phyloP scores from a whole-genome alignment of 2,113 vertebrate genomes.

The Carettochelys insculpta region DNA sequence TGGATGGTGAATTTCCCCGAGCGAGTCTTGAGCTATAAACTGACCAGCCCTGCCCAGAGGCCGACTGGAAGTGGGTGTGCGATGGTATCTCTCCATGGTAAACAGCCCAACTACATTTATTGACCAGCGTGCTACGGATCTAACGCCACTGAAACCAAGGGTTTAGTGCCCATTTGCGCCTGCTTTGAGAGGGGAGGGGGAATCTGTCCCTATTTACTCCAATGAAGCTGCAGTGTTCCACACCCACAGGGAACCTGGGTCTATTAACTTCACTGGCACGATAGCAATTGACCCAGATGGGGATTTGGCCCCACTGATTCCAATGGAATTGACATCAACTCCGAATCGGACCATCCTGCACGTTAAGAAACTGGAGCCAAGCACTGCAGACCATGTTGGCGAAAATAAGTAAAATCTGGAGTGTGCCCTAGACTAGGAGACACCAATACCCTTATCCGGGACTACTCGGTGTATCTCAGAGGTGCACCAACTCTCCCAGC shows the following conservation, averaged over 20 bases:
- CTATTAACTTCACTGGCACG: background rate
- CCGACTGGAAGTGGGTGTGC: background rate
- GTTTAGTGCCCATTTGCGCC: background rate
- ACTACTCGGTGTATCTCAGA: background rate
- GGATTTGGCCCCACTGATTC: background rate
- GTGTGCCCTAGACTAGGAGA: background rate
- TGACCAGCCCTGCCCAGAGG: background rate
- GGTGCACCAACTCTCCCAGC: background rate
- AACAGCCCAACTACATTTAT: background rate
- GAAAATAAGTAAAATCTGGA: background rate
- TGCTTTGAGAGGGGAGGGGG: too few relatives aligned
- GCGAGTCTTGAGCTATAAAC: background rate
- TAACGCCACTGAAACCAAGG: background rate
- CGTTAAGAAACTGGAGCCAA: background rate
- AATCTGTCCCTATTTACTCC: background rate
- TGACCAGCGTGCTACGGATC: background rate
- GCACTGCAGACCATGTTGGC: rapidly evolving
- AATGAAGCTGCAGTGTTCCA: background rate
- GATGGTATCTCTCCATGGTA: background rate
- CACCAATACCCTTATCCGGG: background rate
- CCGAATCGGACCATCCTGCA: background rate
- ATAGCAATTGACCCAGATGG: background rate
- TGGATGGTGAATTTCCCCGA: background rate
- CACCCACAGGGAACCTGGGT: background rate
- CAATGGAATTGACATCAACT: background rate